Conservation (phyloP, 2,797 vertebrate species). For the Alca torda region DNA sequence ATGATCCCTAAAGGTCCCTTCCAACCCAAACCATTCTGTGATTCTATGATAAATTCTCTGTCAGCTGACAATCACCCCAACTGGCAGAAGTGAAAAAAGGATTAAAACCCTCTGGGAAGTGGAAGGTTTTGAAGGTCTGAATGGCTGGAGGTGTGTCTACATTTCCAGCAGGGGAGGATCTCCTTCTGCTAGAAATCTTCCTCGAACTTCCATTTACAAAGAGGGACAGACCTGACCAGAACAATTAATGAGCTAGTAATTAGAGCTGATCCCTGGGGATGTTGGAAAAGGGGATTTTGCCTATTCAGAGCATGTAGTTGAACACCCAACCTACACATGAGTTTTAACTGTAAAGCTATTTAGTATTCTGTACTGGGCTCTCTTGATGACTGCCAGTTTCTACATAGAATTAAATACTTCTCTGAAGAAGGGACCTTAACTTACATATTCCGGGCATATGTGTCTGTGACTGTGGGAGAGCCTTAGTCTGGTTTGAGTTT, state of each 20-base stretch:
- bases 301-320: neutral
- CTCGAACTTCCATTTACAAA: neutral
- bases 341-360: neutral
- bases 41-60: neutral
- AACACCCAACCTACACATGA: neutral
- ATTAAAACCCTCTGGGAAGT: neutral
- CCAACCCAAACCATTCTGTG: too few species aligned
- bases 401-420: neutral
- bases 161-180: neutral
- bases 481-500: neutral
- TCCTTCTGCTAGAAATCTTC: neutral
- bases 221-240: neutral
- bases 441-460: neutral
- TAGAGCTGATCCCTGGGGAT: neutral
- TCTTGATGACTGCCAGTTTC: neutral
- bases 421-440: neutral
- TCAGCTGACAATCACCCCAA: neutral
- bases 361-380: neutral
- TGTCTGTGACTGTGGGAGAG: neutral
- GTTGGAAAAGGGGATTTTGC: neutral
- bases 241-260: neutral
- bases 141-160: neutral
- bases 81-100: neutral
- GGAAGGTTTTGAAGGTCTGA: neutral
- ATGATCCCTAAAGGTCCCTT: too few species aligned